Conservation (phyloP, 2,888 invertebrate genomes). For the Notodonta ziczac region DNA sequence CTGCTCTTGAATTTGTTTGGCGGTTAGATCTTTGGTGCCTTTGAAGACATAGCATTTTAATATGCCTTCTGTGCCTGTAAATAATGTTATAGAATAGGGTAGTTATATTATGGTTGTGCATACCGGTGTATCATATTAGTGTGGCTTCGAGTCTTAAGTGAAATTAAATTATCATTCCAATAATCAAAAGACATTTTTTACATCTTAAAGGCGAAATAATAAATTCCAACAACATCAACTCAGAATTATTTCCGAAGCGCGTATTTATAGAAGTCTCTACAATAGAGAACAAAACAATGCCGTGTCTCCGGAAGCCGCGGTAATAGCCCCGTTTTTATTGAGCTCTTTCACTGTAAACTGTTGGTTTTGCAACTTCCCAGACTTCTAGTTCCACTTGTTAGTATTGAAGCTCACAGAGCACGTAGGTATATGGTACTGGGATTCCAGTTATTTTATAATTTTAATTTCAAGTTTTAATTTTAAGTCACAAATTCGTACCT, state of each 20-base stretch:
- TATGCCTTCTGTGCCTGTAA: slow-evolving; percentile 92
- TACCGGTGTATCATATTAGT: no score
- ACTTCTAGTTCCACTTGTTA: slow-evolving; percentile 2
- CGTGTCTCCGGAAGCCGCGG: background rate
- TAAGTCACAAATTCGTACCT: no score
- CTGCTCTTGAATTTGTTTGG: slow-evolving; percentile 98
- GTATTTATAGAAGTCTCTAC: slow-evolving; percentile 4
- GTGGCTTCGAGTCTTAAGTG: no score
- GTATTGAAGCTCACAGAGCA: slow-evolving; percentile 1
- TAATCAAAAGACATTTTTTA: background rate
- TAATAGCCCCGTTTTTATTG: slow-evolving; percentile 4
- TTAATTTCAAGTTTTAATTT: no score
- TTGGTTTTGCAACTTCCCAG: slow-evolving; percentile 8
- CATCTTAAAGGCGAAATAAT: background rate
- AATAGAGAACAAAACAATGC: background rate
- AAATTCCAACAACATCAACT: background rate
- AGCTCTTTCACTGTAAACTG: slow-evolving; percentile 11
- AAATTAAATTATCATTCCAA: no score
- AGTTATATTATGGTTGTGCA: no score
- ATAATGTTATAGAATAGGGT: slow-evolving; percentile 21
- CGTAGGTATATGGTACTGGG: background rate
- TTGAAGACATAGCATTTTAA: slow-evolving; percentile 99
- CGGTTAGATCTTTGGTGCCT: slow-evolving; percentile 98
- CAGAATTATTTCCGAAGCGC: slow-evolving; percentile 2
- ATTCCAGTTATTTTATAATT: background rate